Conservation (phyloP, 92 coral and sea anemone genomes). For the Bergia sp. region DNA sequence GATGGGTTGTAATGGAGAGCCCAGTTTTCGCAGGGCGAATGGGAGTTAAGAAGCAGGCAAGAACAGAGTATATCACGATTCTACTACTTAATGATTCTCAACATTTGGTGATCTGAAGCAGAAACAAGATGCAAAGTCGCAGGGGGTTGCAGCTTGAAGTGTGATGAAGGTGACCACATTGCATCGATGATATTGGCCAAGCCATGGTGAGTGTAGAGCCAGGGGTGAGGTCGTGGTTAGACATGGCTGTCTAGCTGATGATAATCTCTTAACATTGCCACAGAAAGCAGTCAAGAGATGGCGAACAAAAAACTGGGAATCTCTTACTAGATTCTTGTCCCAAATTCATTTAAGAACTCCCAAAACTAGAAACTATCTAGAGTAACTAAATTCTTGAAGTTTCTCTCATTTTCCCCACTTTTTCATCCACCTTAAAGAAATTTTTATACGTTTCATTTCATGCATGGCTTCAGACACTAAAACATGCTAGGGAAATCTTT, state of each 20-base stretch:
- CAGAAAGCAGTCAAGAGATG: neutral
- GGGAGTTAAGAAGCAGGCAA: conserved; percentile 38
- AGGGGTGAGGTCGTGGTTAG: conserved; percentile 7
- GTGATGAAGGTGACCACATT: conserved; percentile 2
- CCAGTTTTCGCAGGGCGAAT: conserved; percentile 22
- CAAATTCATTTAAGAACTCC: neutral
- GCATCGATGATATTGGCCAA: conserved; percentile 4
- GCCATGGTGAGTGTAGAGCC: conserved; percentile 3
- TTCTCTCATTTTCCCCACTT: neutral
- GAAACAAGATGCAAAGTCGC: conserved; percentile 22
- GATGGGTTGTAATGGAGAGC: neutral
- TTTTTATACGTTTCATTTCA: neutral
- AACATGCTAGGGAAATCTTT: neutral
- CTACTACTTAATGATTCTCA: conserved; percentile 5
- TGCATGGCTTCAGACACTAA: conserved; percentile 6
- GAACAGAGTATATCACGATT: neutral
- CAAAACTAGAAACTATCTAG: neutral
- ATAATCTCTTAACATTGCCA: neutral
- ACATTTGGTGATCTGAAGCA: conserved; percentile 12
- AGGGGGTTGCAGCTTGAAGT: conserved; percentile 4
- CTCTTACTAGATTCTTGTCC: neutral
- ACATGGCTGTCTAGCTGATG: conserved; percentile 27
- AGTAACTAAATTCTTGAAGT: neutral
- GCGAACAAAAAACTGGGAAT: neutral
- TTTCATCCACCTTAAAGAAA: neutral